Conservation (phyloP, 2,113 vertebrate genomes). For the Aspidoscelis tigris region DNA sequence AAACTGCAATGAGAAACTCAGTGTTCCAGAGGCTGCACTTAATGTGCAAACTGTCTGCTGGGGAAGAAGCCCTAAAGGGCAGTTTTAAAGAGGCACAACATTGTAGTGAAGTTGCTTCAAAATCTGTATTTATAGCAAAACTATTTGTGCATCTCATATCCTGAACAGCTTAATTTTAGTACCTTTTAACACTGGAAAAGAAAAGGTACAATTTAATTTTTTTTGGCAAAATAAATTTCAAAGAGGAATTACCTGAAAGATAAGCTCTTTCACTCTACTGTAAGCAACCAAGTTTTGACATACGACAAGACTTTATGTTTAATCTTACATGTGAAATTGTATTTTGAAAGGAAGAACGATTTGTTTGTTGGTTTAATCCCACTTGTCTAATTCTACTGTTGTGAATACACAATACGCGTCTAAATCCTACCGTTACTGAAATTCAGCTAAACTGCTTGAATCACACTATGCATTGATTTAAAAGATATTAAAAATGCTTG, state of each 20-base stretch:
- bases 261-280: neutral
- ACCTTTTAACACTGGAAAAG: slow-evolving; percentile 10
- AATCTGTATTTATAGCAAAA: slow-evolving; percentile 27
- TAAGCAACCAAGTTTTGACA: neutral
- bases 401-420: neutral
- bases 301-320: neutral
- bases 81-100: neutral
- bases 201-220: slow-evolving; percentile 28
- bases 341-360: neutral
- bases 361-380: neutral
- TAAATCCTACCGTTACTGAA: neutral
- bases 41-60: slow-evolving; percentile 41
- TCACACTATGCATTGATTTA: neutral
- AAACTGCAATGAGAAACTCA: slow-evolving; percentile 50
- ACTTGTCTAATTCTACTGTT: neutral
- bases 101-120: neutral
- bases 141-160: slow-evolving; percentile 3
- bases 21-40: slow-evolving; percentile 44
- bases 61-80: neutral
- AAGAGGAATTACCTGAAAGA: neutral
- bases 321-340: neutral
- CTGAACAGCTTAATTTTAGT: slow-evolving; percentile 9
- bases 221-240: neutral
- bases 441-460: neutral
- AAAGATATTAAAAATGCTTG: neutral